Base-by-base conservation (phyloP, 1,140 invertebrate genomes). In the Dolichoris vasculosae region DNA sequence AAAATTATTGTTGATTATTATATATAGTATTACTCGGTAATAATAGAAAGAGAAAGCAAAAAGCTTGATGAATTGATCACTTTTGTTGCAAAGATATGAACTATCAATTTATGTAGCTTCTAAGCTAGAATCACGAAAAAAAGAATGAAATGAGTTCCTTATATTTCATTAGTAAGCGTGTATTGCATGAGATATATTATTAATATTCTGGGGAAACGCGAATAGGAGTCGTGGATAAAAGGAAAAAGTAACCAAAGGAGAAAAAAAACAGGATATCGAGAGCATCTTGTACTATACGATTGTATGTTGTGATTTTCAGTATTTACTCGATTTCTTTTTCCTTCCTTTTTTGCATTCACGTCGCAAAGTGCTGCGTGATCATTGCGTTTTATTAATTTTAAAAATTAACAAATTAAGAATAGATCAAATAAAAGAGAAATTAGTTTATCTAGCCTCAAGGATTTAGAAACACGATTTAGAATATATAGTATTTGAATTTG, bases 221-320 rank as follows among this genome's bases (percentile, higher is more conserved):
- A 75, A 67, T 83, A 51, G 46, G 32, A 79, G 73, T 26, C 23
- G 11, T 82, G 55, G n/a, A 79, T 67, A 76, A 78, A 51, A 40
- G 38, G 67, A 67, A 40, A 85, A 81, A 85, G 26, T 73, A 67
- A 87, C 73, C 69, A 84, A 82, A 86, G 83, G 71, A 83, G 86
- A 77, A 83, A 84, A 80, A 76, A 46, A 84, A 77, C 76, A 86
- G 64, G 75, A 83, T 83, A 79, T 32, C 85, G 86, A 83, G 86
- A 90, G 87, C 88, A 89, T 87, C 88, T 89, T 89, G 86, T 88
- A 89, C 88, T 88, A 86, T 88, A 88, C 55, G 82, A 82, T 87
- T 84, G 79, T 86, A 85, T 81, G 69, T 75, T 84, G 75, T 84
- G 76, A 83, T 81, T 79, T 79, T 86, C 76, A 80, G 76, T 80